Evolutionary conservation across 2,797 vertebrate genomes (phyloP), one percentile per base, ranked within the genome.

Genomic region (Acrossocheilus fasciatus): DNA sequence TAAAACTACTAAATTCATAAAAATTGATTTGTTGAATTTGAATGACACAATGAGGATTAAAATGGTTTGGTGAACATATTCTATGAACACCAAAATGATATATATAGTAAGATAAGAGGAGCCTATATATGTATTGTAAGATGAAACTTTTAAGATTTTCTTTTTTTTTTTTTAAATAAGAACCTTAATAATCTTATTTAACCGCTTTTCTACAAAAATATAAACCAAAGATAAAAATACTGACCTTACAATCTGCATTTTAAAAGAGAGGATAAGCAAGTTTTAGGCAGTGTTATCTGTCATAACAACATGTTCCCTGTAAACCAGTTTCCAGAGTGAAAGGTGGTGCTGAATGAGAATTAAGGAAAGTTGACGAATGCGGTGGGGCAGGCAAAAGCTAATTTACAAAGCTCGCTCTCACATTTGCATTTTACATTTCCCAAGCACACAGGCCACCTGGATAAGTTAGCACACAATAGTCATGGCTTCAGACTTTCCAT

Each of bases 161-260:
- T 26, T 26, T 26, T 26, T 26, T 26, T 26, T 76, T 45, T 39
- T n/a, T 39, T 4, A 52, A 39, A 4, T 23, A 23, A 57, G 18
- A 39, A 64, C 1, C 23, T 11, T 11, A 76, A 76, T 34, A 75
- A 64, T n/a, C 41, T 2, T 30, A 14, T 34, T 47, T 4, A 59
- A 30, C 4, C 18, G 0, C 2, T 77, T 66, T 66, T 39, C 10
- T 0, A 34, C 45, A 68, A 52, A 17, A 66, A 26, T 43, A 41
- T n/a, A 4, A 36, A 20, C 9, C 43, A 17, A 41, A 64, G 2
- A n/a, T 11, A 26, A 57, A 18, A 62, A 52, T 86, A 86, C 86
- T 87, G 10, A 90, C 89, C 89, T 89, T 83, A 72, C 34, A 36
- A 18, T 81, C 66, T 77, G 68, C 89, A 90, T 90, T 84, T 84